These are phyloP conservation scores for Erinaceus europaeus DNA, from an alignment of 2,113 vertebrate genomes.

Conservation along the genomic window DNA sequence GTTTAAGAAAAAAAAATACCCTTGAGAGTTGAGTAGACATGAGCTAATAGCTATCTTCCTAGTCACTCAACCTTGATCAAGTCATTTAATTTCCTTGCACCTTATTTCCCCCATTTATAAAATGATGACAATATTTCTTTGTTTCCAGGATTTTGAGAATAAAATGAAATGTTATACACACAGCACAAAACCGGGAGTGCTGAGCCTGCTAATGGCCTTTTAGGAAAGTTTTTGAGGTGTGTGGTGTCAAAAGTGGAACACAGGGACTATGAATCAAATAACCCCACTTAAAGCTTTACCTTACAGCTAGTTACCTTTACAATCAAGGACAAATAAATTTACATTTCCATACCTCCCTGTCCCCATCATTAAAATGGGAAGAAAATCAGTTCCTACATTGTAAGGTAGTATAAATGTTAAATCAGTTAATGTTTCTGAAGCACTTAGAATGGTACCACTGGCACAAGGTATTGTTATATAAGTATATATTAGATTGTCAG, in stretches of 20 bases:
- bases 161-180: background rate
- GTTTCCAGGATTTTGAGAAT: background rate
- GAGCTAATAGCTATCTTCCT: background rate
- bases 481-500: constrained; percentile 66
- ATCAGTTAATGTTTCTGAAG: constrained; percentile 17
- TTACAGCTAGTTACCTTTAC: background rate
- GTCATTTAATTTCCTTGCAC: background rate
- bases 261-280: background rate
- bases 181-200: background rate
- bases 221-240: background rate
- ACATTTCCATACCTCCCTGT: background rate
- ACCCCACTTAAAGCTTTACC: background rate
- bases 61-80: background rate
- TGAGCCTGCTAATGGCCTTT: background rate
- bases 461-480: background rate
- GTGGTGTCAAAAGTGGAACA: background rate
- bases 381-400: background rate
- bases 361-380: constrained; percentile 37
- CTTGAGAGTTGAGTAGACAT: background rate
- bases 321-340: background rate
- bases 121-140: background rate
- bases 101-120: constrained; percentile 7
- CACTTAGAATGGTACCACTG: background rate
- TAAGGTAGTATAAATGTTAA: constrained; percentile 35
- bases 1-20: background rate